Base-by-base conservation (phyloP, 2,888 invertebrate genomes). In the Cerceris rybyensis region DNA sequence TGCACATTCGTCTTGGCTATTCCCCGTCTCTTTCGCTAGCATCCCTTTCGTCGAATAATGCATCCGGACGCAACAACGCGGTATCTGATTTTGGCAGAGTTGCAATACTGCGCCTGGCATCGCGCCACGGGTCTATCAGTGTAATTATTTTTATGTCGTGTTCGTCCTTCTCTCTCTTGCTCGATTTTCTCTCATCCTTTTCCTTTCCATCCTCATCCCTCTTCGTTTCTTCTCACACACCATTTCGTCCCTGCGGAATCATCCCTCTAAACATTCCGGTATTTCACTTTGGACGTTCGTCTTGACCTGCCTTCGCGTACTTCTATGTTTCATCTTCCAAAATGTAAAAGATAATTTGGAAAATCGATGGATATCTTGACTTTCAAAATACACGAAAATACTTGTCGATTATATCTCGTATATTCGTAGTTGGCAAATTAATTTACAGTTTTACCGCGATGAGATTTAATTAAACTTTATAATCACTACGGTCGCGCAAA, bases 61-160 rank as follows among this genome's bases (percentile, higher is more conserved):
- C 86, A 86, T 88, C 87, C 85, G 87, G 83, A 86, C 84, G 88
- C 87, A 89, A 88, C 87, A 89, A 87, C 80, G 85, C 81, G 82
- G 76, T 88, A 89, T 90, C 90, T 88, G 89, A 90, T 89, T 90
- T 87, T 88, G 87, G 87, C 88, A 85, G 80, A 69, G 54, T 28
- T 75, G 43, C 70, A 65, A 68, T 71, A 66, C 70, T 69, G 77
- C 80, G 71, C 43, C 77, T 90, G 90, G 90, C 90, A 75, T n/a
- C 39, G 13, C 58, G 90, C 90, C 90, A 90, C 76, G 74, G 78
- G 76, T 86, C 88, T 88, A 90, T 89, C 89, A 88, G 78, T 83
- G 86, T 88, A 90, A 90, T 90, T 90, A 90, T 90, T 90, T 88
- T 84, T 87, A 83, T 85, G 82, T 85, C 82, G 70, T 77, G 42